Conservation (phyloP, 2,113 vertebrate species). For the Mellivora capensis region DNA sequence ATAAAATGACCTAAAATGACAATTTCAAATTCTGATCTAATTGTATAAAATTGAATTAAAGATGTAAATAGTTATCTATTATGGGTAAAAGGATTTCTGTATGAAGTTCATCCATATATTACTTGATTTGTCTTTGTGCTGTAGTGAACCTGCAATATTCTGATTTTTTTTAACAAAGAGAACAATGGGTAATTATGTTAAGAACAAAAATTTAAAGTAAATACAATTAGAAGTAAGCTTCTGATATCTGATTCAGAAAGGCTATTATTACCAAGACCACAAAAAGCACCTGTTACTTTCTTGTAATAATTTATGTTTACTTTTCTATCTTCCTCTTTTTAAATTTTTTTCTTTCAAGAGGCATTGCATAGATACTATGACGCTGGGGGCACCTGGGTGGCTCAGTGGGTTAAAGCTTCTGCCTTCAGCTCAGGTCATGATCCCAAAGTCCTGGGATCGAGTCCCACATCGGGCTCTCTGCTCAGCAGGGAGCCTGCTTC, state of each 20-base stretch:
- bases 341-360: not conserved
- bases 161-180: not conserved
- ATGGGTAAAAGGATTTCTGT: not conserved
- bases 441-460: too few relatives aligned
- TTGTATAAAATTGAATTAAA: slow-evolving; percentile 13
- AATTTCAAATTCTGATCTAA: not conserved
- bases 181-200: not conserved
- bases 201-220: not conserved
- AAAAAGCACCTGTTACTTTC: not conserved
- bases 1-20: not conserved
- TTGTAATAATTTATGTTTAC: not conserved
- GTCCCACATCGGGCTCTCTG: too few relatives aligned
- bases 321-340: not conserved
- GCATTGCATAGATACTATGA: not conserved
- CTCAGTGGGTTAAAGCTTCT: too few relatives aligned
- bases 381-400: too few relatives aligned
- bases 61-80: not conserved
- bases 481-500: too few relatives aligned
- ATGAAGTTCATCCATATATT: not conserved
- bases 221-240: slow-evolving; percentile 15
- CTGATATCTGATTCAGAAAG: not conserved
- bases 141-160: not conserved
- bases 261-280: not conserved
- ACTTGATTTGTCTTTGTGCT: not conserved
- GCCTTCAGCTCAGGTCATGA: too few relatives aligned